These are phyloP conservation scores for Oscheius onirici DNA, from an alignment of 2,888 invertebrate species.

Conservation along the genomic window DNA sequence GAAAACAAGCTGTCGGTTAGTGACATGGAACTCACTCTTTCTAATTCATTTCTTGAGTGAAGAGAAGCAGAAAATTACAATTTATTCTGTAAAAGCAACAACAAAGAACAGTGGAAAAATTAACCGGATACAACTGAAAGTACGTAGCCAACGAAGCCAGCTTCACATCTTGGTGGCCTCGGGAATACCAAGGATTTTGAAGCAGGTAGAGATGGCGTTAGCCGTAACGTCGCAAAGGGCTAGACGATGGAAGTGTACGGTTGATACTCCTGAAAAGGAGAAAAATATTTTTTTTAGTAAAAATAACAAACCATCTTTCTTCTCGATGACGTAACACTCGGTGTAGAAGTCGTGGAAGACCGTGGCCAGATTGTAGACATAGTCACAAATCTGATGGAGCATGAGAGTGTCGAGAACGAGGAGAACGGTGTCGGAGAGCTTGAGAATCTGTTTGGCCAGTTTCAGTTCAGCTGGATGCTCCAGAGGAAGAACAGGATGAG, in stretches of 20 bases:
- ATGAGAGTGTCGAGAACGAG: slow-evolving; percentile 79
- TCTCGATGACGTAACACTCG: slow-evolving; percentile 94
- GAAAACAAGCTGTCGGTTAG: too few relatives aligned
- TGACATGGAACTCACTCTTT: too few relatives aligned
- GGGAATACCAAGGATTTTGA: slow-evolving; percentile 88
- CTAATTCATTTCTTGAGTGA: not conserved
- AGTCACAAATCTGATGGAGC: slow-evolving; percentile 82
- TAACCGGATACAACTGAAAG: too few relatives aligned
- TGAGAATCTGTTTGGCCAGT: slow-evolving; percentile 84
- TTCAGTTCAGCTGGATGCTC: slow-evolving; percentile 94
- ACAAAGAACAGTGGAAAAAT: not conserved
- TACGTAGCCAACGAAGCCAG: too few relatives aligned
- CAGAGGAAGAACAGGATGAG: slow-evolving; percentile 76
- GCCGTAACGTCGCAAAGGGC: slow-evolving; percentile 92
- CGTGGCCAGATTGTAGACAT: slow-evolving; percentile 90
- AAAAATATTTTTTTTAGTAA: not conserved
- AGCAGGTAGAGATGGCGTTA: slow-evolving; percentile 84
- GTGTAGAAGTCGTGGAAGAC: slow-evolving; percentile 97
- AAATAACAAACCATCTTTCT: slow-evolving; percentile 76
- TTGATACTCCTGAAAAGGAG: slow-evolving; percentile 15
- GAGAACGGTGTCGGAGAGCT: slow-evolving; percentile 86
- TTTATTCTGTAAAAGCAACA: not conserved
- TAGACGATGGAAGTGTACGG: slow-evolving; percentile 85
- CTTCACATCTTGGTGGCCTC: slow-evolving; percentile 88
- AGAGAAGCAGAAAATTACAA: not conserved